A percentile compares a stretch with the other conserved stretches of the same genome.
Evolutionary conservation across 2,888 invertebrate species (phyloP).

Genomic region (Tiliacea aurago): DNA sequence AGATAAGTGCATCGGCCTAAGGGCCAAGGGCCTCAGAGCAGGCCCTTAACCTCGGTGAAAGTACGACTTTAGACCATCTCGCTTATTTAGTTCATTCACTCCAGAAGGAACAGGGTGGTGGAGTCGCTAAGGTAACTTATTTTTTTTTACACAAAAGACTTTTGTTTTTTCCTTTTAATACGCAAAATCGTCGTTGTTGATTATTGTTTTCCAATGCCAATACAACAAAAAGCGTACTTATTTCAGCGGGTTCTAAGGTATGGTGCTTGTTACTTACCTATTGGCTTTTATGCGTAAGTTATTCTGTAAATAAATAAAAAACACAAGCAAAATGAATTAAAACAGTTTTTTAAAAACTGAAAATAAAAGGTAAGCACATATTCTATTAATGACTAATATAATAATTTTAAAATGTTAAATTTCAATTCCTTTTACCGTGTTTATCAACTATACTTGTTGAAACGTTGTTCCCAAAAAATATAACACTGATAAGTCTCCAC

Average conservation of each 20-base stretch:
- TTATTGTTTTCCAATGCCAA: neutral
- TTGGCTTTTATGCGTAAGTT: no score
- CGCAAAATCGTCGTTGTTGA: no score
- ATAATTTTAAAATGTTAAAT: no score
- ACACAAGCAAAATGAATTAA: neutral
- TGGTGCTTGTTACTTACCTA: neutral
- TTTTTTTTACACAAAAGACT: neutral
- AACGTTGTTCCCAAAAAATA: neutral
- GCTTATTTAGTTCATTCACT: conserved; percentile 89
- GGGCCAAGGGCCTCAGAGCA: conserved; percentile 78
- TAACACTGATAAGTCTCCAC: conserved; percentile 67
- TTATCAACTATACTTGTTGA: no score
- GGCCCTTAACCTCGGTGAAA: conserved; percentile 88
- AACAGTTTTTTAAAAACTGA: neutral
- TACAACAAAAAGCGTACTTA: accelerated
- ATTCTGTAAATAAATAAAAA: no score
- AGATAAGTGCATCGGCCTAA: conserved; percentile 82
- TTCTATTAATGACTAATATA: neutral
- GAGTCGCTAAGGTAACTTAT: conserved; percentile 63
- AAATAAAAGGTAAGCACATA: neutral
- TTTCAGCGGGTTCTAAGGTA: neutral
- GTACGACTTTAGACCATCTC: conserved; percentile 84
- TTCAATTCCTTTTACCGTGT: neutral
- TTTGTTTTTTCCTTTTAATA: neutral
- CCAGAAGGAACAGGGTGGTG: conserved; percentile 70